Percentiles rank a stretch among this genome's conserved stretches.
Conservation (phyloP, 2,888 invertebrate species). For the Cynaeus angustus region DNA sequence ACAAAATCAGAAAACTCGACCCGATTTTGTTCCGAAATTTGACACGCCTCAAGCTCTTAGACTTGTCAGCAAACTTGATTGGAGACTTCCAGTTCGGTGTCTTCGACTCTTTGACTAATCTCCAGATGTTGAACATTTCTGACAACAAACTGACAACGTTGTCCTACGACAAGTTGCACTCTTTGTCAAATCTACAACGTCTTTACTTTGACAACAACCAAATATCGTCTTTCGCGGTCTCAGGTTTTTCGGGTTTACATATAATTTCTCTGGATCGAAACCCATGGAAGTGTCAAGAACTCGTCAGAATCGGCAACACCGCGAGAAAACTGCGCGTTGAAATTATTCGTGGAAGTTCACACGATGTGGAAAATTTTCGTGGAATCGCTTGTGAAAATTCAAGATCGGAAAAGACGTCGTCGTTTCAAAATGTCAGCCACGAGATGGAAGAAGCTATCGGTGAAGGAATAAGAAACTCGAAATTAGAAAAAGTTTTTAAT, state of each 20-base stretch:
- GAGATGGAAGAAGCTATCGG: neutral
- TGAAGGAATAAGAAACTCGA: neutral
- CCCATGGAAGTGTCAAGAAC: conserved; percentile 16
- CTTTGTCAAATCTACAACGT: neutral
- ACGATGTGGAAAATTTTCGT: conserved; percentile 8
- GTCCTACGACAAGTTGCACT: neutral
- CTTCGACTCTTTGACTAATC: conserved; percentile 6
- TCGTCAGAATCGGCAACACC: neutral
- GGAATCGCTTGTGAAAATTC: conserved; percentile 21
- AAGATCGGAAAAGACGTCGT: neutral
- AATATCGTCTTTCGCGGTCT: conserved; percentile 2
- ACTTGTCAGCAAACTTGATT: conserved; percentile 7
- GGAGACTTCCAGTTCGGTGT: neutral
- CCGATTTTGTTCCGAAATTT: conserved; percentile 5
- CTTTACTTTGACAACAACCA: conserved; percentile 20
- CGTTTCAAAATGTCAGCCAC: neutral
- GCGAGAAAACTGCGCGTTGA: neutral
- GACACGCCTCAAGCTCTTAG: neutral
- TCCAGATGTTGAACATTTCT: conserved; percentile 8
- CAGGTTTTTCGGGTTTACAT: neutral
- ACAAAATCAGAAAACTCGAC: conserved; percentile 1
- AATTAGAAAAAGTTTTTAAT: conserved; percentile 7
- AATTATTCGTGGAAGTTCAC: neutral
- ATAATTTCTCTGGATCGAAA: conserved; percentile 20
- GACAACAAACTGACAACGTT: neutral